Percentiles rank a stretch among this genome's conserved stretches.
Conservation (phyloP, 2,113 vertebrate genomes). For the Xyrauchen texanus region DNA sequence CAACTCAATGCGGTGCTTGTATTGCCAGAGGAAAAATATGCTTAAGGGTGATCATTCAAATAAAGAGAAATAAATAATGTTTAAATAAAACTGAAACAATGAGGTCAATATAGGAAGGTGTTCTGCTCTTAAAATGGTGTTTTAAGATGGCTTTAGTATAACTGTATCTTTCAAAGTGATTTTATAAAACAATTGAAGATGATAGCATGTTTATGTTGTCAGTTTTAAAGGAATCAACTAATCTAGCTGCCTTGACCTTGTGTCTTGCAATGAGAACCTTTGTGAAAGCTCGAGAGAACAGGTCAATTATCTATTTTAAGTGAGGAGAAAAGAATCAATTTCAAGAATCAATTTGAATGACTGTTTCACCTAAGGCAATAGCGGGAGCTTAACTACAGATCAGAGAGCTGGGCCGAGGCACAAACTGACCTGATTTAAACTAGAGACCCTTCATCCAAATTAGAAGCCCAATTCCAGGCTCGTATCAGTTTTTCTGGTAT, state of each 20-base stretch:
- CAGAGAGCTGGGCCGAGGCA: conserved; percentile 3
- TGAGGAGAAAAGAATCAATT: conserved; percentile 53
- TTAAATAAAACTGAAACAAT: no score
- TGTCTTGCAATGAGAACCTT: conserved; percentile 44
- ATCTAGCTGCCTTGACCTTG: conserved; percentile 37
- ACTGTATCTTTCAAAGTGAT: conserved; percentile 15
- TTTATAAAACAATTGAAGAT: conserved; percentile 26
- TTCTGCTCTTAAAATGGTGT: background rate
- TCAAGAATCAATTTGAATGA: conserved; percentile 39
- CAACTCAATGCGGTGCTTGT: no score
- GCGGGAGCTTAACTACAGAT: background rate
- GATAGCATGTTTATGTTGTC: conserved; percentile 36
- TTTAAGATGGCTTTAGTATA: conserved; percentile 20
- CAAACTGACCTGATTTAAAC: no score
- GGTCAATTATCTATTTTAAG: conserved; percentile 59
- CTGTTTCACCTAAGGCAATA: conserved; percentile 14
- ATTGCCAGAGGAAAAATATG: no score
- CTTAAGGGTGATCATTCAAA: no score
- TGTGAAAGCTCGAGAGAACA: conserved; percentile 28
- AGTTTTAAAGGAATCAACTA: background rate
- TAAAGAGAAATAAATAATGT: no score
- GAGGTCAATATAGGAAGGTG: no score
- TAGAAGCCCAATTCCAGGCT: background rate
- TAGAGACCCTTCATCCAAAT: background rate
- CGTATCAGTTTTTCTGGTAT: no score